Conservation (phyloP, 2,888 invertebrate genomes). For the Encarsia formosa region DNA sequence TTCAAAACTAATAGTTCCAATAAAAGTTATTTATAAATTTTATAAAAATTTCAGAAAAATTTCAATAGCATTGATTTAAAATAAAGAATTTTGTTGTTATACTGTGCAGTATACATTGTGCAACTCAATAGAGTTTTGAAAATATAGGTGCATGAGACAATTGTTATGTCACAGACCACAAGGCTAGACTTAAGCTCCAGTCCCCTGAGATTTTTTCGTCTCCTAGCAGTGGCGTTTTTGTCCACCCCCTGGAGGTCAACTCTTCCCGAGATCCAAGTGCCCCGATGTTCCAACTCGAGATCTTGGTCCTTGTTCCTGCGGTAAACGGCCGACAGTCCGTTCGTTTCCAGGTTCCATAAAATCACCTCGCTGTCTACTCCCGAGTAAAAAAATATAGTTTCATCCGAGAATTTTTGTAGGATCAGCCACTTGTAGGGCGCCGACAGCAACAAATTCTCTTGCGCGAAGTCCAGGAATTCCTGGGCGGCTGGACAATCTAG, state of each 20-base stretch:
- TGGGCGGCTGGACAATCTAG: conserved; percentile 32
- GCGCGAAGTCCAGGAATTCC: conserved; percentile 29
- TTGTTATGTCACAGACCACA: conserved; percentile 38
- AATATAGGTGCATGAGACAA: too few relatives aligned
- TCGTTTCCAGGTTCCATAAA: conserved; percentile 24
- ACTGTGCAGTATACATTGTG: too few relatives aligned
- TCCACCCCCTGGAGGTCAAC: not conserved
- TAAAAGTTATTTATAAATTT: too few relatives aligned
- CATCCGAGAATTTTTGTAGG: too few relatives aligned
- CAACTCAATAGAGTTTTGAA: too few relatives aligned
- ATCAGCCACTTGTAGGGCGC: conserved; percentile 41
- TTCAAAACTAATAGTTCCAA: too few relatives aligned
- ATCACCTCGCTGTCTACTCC: conserved; percentile 38
- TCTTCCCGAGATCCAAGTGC: conserved; percentile 32
- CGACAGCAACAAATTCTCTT: conserved; percentile 32
- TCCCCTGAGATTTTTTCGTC: conserved; percentile 35
- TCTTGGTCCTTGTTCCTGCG: conserved; percentile 32
- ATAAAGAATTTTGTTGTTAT: too few relatives aligned
- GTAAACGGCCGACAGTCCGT: conserved; percentile 29
- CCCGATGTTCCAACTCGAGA: conserved; percentile 36
- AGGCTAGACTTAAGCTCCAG: conserved; percentile 38
- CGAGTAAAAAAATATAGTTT: too few relatives aligned
- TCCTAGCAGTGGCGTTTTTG: conserved; percentile 27
- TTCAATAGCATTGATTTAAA: too few relatives aligned
- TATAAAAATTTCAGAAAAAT: too few relatives aligned